Evolutionary conservation across 2,888 invertebrate species (phyloP).

Genomic region (Prionchulus punctatus): DNA sequence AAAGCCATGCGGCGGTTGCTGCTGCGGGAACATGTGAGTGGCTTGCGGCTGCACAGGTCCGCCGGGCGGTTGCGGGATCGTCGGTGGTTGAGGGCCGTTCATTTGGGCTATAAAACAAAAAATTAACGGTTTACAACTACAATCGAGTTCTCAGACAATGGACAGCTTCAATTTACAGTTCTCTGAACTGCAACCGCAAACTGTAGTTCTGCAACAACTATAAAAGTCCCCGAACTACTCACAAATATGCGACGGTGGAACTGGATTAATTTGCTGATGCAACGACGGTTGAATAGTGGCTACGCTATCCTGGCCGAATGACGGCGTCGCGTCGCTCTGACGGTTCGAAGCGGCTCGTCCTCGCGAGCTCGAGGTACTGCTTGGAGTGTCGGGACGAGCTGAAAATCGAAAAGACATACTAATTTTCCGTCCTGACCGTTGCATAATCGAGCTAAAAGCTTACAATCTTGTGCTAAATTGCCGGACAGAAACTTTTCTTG

Average conservation of each 20-base stretch:
- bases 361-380: slow-evolving; percentile 4
- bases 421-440: background rate
- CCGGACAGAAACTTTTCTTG: too few relatives aligned
- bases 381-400: slow-evolving; percentile 12
- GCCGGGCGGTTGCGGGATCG: background rate
- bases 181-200: too few relatives aligned
- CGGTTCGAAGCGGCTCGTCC: slow-evolving; percentile 11
- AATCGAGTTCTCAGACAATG: too few relatives aligned
- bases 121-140: too few relatives aligned
- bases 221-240: background rate
- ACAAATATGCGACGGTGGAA: background rate
- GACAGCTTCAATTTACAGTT: too few relatives aligned
- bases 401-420: background rate
- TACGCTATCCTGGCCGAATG: slow-evolving; percentile 8
- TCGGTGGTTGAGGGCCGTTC: background rate
- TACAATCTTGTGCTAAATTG: too few relatives aligned
- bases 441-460: background rate
- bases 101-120: too few relatives aligned
- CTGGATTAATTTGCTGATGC: slow-evolving; percentile 10
- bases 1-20: background rate
- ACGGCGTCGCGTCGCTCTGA: too few relatives aligned
- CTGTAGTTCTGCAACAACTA: too few relatives aligned
- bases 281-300: slow-evolving; percentile 11
- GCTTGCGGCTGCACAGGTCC: background rate
- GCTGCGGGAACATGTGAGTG: background rate